Base-by-base conservation (phyloP, 2,888 invertebrate species). In the Hecatera dysodea region DNA sequence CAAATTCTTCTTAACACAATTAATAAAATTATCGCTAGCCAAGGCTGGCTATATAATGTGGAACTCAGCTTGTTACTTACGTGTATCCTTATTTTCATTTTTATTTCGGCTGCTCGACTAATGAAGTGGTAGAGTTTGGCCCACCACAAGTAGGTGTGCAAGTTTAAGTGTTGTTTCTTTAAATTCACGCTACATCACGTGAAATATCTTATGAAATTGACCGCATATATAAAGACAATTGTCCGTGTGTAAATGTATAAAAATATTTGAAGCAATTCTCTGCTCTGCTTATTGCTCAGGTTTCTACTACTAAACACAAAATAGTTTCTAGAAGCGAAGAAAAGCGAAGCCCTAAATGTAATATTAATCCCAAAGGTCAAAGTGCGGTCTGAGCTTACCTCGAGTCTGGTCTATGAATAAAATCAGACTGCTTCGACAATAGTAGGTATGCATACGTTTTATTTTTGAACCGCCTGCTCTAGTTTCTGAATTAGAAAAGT, bases 311-410 rank as follows among this genome's bases (percentile, higher is more conserved):
- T 69, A 52, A 77, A 77, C 50, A 61, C 68, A 60, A 78, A 71
- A 77, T 44, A 60, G 55, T 70, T 70, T 52, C 60, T 56, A 60
- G 39, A 76, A 64, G 63, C 61, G 68, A 39, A 48, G 65, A 56
- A 53, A 65, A 46, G 44, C 50, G 52, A 66, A 77, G 59, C 62
- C 60, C 67, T 67, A 68, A 84, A 73, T 82, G 70, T 78, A 68
- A 78, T 78, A 73, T 81, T 68, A 81, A 61, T 81, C 78, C 67
- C 81, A 66, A 73, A 73, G 81, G 82, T 77, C 70, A 81, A 52
- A 73, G 60, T 52, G 67, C 36, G 66, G 78, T 61, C 67, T 61
- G 24, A 59, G 57, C 56, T 68, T 61, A 61, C 44, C 29, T 42
- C 53, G 48, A 55, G 61, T 50, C 55, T 44, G 50, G 53, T 68